A percentile compares a stretch with the other conserved stretches of the same genome.
Conservation (phyloP, 2,113 vertebrate genomes). For the Nymphicus hollandicus region DNA sequence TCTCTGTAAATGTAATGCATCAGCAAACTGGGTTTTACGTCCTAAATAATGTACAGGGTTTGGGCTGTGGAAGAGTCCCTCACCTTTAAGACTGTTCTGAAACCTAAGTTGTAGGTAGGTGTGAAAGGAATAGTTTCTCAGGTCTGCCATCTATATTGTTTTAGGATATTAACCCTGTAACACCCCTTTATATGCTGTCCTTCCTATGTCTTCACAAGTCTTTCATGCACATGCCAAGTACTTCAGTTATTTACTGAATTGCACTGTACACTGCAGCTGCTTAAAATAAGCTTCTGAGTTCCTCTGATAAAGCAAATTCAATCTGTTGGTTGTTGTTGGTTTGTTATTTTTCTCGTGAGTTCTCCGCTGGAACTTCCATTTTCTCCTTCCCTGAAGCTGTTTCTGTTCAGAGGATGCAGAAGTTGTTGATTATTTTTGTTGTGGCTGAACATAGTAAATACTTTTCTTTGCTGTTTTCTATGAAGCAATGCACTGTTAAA, state of each 20-base stretch:
- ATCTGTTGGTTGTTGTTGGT: neutral
- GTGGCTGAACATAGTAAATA: neutral
- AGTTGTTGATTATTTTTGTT: neutral
- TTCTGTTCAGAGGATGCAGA: neutral
- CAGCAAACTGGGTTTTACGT: neutral
- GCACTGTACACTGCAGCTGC: rapidly evolving
- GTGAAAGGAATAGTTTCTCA: neutral
- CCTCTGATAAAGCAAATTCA: neutral
- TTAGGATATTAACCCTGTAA: neutral
- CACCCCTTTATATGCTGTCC: neutral
- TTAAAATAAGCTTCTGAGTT: neutral
- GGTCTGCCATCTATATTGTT: neutral
- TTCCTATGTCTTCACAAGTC: neutral
- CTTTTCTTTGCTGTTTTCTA: neutral
- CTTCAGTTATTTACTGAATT: neutral
- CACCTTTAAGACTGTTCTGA: neutral
- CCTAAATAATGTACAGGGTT: neutral
- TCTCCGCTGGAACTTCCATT: neutral
- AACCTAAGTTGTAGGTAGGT: neutral
- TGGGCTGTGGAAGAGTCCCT: neutral
- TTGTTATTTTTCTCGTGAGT: neutral
- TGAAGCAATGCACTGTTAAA: neutral
- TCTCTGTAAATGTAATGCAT: neutral
- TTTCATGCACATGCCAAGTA: neutral
- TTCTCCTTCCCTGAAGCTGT: neutral